Base-by-base conservation (phyloP, 1,140 invertebrate species). In the Megathymus violae region DNA sequence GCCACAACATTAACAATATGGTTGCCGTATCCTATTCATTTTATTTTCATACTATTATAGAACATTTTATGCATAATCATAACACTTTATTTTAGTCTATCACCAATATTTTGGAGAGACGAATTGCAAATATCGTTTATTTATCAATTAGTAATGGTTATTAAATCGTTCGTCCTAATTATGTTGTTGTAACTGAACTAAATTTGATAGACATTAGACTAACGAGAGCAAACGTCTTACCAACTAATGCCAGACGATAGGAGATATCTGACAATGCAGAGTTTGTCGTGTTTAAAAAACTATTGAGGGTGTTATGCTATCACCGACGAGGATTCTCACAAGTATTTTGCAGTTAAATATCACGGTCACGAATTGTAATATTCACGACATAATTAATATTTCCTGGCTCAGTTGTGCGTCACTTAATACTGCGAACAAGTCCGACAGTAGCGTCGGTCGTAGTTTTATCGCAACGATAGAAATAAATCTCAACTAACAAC, bases 91-190 rank as follows among this genome's bases (percentile, higher is more conserved):
- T n/a, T 31, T 31, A 31, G 1, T 7, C 1, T 43, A 17, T 43
- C 41, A 17, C 16, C 17, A 22, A 46, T 11, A 9, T 15, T 22
- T 22, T 16, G 15, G 22, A 22, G 17, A 46, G 9, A 7, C 17
- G 16, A 11, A 46, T 46, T 46, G 43, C 43, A 46, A 22, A 22
- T 46, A 46, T 7, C 43, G 17, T 22, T 46, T 41, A 5, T 31
- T 41, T 56, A 34, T 27, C 19, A 43, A 41, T 43, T 36, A 36
- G 36, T 69, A 64, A 69, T 61, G 51, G 62, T 62, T 64, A 51
- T 67, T 67, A 71, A 64, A 67, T 67, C 62, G 59, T 59, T 59
- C 43, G 62, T 34, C 64, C 69, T 58, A 67, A 64, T 71, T 71
- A 66, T 31, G 15, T 43, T 16, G 25, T 58, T 31, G 52, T 56